Conservation (phyloP, 2,888 invertebrate genomes). For the Hirtodrosophila histrioides region DNA sequence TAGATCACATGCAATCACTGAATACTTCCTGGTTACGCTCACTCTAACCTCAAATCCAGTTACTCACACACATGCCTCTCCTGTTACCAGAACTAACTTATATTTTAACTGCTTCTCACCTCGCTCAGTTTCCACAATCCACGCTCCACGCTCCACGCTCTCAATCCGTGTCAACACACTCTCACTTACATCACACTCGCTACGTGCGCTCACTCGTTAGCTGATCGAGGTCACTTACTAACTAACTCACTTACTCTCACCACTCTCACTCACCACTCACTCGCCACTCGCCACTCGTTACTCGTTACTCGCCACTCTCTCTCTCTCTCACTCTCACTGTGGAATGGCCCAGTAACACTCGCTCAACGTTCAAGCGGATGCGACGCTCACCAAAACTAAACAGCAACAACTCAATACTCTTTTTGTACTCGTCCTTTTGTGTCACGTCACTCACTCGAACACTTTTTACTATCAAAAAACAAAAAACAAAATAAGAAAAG, state of each 20-base stretch:
- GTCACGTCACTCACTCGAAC: constrained; percentile 36
- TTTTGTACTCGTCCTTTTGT: constrained; percentile 9
- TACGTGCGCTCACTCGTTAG: constrained; percentile 61
- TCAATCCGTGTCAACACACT: constrained; percentile 10
- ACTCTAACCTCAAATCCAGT: neutral
- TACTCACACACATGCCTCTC: constrained; percentile 1
- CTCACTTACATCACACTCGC: constrained; percentile 42
- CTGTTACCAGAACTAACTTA: neutral
- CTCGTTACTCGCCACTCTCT: constrained; percentile 22
- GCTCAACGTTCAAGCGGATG: constrained; percentile 47
- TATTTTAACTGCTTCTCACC: constrained; percentile 27
- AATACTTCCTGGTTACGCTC: constrained; percentile 14
- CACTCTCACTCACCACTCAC: constrained; percentile 21
- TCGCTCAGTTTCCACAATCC: constrained; percentile 27
- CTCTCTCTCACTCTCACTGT: constrained; percentile 34
- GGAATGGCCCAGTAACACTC: constrained; percentile 50
- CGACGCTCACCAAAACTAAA: constrained; percentile 31
- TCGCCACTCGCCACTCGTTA: constrained; percentile 31
- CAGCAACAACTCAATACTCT: constrained; percentile 26
- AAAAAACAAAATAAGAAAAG: constrained; percentile 5
- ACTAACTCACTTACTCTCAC: constrained; percentile 29
- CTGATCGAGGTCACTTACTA: constrained; percentile 49
- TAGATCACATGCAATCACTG: constrained; percentile 25
- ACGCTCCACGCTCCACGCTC: constrained; percentile 11
- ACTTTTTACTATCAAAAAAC: constrained; percentile 32